Evolutionary conservation across 2,797 vertebrate genomes (phyloP).

Genomic region (Benthosema pterotum): DNA sequence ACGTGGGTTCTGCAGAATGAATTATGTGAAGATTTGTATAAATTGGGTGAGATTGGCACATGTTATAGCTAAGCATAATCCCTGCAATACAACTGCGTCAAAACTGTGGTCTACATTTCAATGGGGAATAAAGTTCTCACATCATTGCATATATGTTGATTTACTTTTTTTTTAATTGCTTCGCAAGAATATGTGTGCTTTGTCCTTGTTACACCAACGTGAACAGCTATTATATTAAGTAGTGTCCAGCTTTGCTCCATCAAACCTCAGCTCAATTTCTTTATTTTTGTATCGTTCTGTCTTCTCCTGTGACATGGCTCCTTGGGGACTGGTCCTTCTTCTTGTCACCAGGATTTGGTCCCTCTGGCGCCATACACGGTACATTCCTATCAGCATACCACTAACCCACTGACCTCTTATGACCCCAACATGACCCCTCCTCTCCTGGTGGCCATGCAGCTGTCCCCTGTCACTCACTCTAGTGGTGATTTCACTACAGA

Average conservation of each 20-base stretch:
- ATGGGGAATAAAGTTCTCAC: slow-evolving; percentile 56
- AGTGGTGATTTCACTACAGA: slow-evolving; percentile 26
- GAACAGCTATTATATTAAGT: too few relatives aligned
- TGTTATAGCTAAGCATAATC: slow-evolving; percentile 23
- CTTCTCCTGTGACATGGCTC: slow-evolving; percentile 32
- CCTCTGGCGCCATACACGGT: not conserved
- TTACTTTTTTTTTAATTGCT: too few relatives aligned
- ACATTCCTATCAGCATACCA: slow-evolving; percentile 69
- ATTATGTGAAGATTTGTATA: slow-evolving; percentile 21
- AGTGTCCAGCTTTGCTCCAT: too few relatives aligned
- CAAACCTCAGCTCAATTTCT: too few relatives aligned
- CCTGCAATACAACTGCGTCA: too few relatives aligned
- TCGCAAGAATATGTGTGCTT: too few relatives aligned
- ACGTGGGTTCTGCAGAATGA: slow-evolving; percentile 34
- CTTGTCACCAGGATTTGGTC: slow-evolving; percentile 21
- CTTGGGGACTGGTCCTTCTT: slow-evolving; percentile 39
- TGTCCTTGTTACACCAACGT: too few relatives aligned
- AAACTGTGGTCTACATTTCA: slow-evolving; percentile 61
- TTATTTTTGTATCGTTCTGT: slow-evolving; percentile 1
- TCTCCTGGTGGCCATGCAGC: slow-evolving; percentile 48
- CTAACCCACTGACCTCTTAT: slow-evolving; percentile 48
- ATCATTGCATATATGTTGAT: slow-evolving; percentile 7
- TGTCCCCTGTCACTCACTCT: slow-evolving; percentile 56
- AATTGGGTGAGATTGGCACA: slow-evolving; percentile 18
- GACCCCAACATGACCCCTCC: slow-evolving; percentile 38